Conservation (phyloP, 92 coral and sea anemone genomes). For the Epizoanthus illoricatus region DNA sequence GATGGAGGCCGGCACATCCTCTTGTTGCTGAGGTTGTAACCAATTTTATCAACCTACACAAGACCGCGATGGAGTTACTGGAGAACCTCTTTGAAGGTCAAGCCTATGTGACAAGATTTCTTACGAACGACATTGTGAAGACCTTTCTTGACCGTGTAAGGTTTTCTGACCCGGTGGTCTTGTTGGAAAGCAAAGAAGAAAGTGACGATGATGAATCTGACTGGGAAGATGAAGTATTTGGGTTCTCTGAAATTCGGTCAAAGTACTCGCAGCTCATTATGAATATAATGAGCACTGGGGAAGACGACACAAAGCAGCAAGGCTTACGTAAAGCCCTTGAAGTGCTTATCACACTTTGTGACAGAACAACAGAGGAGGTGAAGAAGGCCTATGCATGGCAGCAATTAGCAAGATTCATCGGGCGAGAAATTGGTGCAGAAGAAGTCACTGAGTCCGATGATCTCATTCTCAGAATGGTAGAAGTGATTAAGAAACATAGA, state of each 20-base stretch:
- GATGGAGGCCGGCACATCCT: conserved; percentile 72
- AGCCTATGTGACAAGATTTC: conserved; percentile 46
- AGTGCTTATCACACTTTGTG: conserved; percentile 46
- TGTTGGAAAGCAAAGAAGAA: conserved; percentile 27
- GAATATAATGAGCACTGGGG: conserved; percentile 34
- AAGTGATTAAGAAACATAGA: background rate
- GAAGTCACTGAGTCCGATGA: conserved; percentile 10
- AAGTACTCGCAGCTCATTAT: conserved; percentile 51
- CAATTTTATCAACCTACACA: conserved; percentile 22
- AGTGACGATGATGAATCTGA: conserved; percentile 20
- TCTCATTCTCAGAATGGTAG: conserved; percentile 1
- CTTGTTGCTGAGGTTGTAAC: conserved; percentile 65
- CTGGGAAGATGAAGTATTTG: conserved; percentile 49
- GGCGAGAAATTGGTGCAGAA: conserved; percentile 57
- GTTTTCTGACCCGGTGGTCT: conserved; percentile 48
- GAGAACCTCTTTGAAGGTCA: conserved; percentile 29
- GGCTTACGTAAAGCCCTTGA: conserved; percentile 37
- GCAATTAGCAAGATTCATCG: conserved; percentile 68
- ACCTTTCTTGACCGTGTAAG: conserved; percentile 50
- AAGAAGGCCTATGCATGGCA: conserved; percentile 73
- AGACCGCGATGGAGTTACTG: conserved; percentile 31
- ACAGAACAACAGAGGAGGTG: conserved; percentile 37
- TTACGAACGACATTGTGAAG: conserved; percentile 50
- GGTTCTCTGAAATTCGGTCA: conserved; percentile 50
- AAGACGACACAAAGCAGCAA: conserved; percentile 11